Conservation (phyloP, 2,113 vertebrate species). For the Cyprinus carpio region DNA sequence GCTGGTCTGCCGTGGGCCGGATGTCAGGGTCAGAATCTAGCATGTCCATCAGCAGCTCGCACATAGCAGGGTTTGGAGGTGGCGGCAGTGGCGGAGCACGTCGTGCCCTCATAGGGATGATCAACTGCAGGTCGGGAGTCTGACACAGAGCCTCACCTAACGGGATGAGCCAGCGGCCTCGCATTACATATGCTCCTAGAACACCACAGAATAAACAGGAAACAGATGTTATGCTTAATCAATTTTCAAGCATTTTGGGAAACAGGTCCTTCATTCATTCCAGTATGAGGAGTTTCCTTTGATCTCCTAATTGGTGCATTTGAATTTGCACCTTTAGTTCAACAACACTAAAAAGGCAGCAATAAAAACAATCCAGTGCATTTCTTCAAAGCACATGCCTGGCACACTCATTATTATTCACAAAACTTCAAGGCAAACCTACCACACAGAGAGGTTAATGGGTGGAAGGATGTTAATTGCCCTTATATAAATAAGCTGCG, state of each 20-base stretch:
- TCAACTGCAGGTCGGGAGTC: conserved; percentile 91
- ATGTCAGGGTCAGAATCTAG: conserved; percentile 89
- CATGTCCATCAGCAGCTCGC: conserved; percentile 92
- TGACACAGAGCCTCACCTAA: conserved; percentile 94
- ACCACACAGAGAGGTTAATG: conserved; percentile 25
- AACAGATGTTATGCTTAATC: conserved; percentile 23
- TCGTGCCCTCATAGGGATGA: conserved; percentile 90
- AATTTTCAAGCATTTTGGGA: background rate
- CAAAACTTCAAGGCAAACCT: conserved; percentile 8
- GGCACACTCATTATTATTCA: conserved; percentile 38
- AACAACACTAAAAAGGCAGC: background rate
- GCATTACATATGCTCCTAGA: conserved; percentile 82
- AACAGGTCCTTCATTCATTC: background rate
- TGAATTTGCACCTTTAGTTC: background rate
- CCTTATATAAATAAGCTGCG: conserved; percentile 47
- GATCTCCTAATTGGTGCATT: conserved; percentile 1
- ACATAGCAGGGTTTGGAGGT: conserved; percentile 79
- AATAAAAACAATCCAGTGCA: background rate
- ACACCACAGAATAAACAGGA: background rate
- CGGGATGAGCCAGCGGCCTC: conserved; percentile 88
- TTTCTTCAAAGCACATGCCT: background rate
- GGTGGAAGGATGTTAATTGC: conserved; percentile 40
- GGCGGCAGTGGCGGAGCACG: conserved; percentile 81
- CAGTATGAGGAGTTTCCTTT: background rate
- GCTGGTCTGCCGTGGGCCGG: conserved; percentile 87